These are phyloP conservation scores for Sigmodon hispidus DNA, from an alignment of 2,113 vertebrate genomes.

Conservation along the genomic window DNA sequence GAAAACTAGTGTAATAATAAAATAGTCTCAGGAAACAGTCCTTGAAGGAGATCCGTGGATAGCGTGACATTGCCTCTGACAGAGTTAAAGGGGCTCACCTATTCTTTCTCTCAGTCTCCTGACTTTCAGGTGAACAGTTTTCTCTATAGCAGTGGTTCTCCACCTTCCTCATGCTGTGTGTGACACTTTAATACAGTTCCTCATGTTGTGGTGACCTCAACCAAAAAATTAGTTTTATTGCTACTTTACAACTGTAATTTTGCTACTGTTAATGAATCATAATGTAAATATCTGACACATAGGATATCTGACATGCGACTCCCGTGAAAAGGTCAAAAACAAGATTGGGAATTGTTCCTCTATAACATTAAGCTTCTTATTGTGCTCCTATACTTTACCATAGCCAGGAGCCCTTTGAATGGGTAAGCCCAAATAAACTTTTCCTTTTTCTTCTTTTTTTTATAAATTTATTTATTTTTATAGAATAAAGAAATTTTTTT, in stretches of 20 bases:
- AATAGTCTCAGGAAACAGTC: neutral
- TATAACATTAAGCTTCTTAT: neutral
- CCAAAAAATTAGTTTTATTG: neutral
- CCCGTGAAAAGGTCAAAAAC: neutral
- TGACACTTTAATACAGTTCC: neutral
- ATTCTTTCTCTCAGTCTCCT: neutral
- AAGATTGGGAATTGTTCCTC: neutral
- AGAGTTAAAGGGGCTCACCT: too few species aligned
- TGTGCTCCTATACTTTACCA: neutral
- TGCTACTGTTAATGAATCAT: neutral
- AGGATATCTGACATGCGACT: neutral
- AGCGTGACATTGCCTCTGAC: neutral
- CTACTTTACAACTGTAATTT: neutral
- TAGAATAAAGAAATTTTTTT: too few species aligned
- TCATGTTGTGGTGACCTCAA: neutral
- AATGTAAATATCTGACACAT: neutral
- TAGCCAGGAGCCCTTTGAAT: neutral
- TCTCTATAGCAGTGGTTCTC: neutral
- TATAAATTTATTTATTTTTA: too few species aligned
- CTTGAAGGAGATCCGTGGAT: rapidly evolving
- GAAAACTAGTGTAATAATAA: neutral
- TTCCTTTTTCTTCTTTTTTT: too few species aligned
- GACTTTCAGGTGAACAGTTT: neutral
- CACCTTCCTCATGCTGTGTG: neutral
- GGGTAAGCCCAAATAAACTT: neutral